These are phyloP conservation scores for Coenonympha arcania DNA, from an alignment of 2,888 invertebrate genomes.

Conservation along the genomic window DNA sequence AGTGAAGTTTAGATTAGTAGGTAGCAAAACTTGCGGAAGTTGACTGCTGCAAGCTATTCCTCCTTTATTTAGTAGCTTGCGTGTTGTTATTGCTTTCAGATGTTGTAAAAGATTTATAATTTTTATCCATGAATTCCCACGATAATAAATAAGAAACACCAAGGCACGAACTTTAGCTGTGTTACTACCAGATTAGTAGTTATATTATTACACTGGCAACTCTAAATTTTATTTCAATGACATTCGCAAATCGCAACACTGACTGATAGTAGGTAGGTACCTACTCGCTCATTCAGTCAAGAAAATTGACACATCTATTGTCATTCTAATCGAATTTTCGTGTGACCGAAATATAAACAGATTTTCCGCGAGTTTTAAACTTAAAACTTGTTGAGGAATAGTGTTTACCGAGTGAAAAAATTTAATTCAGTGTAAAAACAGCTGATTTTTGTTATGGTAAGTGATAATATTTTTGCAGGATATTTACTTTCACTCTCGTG, in stretches of 20 bases:
- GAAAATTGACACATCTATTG: slow-evolving; percentile 4
- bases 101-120: too few relatives aligned
- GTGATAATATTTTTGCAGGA: not conserved
- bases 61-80: too few relatives aligned
- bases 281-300: not conserved
- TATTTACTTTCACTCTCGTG: slow-evolving; percentile 1
- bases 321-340: not conserved
- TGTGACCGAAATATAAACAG: not conserved
- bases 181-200: not conserved
- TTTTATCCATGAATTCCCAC: too few relatives aligned
- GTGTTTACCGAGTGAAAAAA: not conserved
- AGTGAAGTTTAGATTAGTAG: too few relatives aligned
- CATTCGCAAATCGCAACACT: not conserved
- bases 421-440: not conserved
- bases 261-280: too few relatives aligned
- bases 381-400: slow-evolving; percentile 9
- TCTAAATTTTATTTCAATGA: not conserved
- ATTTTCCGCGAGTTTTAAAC: slow-evolving; percentile 13
- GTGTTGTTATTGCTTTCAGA: too few relatives aligned
- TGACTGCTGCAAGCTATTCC: too few relatives aligned
- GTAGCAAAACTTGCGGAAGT: too few relatives aligned
- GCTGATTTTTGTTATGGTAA: slow-evolving; percentile 4
- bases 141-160: too few relatives aligned
- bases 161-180: too few relatives aligned
- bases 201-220: not conserved